These are phyloP conservation scores for Scylla paramamosain DNA, from an alignment of 1,140 invertebrate species.

Conservation along the genomic window DNA sequence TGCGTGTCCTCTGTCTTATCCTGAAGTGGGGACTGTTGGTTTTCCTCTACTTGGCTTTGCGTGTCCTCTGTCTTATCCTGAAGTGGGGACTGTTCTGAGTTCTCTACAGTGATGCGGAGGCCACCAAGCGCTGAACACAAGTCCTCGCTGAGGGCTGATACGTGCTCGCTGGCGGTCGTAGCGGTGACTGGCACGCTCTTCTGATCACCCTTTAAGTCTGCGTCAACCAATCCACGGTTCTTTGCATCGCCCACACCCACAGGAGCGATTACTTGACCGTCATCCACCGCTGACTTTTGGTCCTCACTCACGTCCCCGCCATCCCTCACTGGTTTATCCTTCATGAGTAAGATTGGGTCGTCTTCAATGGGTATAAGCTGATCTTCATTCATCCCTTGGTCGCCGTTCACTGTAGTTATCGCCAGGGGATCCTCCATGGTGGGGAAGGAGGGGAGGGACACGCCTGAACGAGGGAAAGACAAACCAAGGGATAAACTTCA, in stretches of 20 bases:
- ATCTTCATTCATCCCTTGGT: not conserved
- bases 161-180: not conserved
- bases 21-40: not conserved
- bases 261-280: too few species aligned
- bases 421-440: not conserved
- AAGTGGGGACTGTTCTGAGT: not conserved
- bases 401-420: not conserved
- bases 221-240: not conserved
- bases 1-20: too few species aligned
- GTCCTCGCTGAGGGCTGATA: not conserved
- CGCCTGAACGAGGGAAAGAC: not conserved
- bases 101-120: not conserved
- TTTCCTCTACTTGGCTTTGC: too few species aligned
- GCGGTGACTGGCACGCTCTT: not conserved
- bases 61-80: not conserved
- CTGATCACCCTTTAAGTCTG: not conserved
- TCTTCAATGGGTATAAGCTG: not conserved
- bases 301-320: not conserved
- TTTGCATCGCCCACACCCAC: too few species aligned
- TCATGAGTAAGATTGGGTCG: not conserved
- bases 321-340: not conserved
- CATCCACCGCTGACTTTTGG: not conserved
- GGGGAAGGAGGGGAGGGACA: not conserved
- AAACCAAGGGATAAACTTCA: not conserved
- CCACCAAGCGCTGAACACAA: not conserved